Conservation (phyloP, 2,113 vertebrate genomes). For the Corynorhinus townsendii region DNA sequence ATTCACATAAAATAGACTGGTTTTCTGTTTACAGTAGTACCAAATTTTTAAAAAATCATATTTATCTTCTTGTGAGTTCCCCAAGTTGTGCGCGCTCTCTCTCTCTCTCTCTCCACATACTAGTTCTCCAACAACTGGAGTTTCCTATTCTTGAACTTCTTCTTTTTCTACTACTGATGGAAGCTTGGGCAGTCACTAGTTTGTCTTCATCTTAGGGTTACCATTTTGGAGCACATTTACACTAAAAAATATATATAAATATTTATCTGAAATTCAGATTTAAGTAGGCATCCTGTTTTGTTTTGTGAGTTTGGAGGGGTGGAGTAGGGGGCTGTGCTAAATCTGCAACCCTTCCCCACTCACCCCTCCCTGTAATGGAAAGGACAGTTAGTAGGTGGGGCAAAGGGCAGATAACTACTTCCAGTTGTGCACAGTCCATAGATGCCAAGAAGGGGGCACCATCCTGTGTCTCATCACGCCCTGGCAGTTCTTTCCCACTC, state of each 20-base stretch:
- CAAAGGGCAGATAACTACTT: too few species aligned
- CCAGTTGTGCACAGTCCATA: background rate
- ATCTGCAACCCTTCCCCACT: background rate
- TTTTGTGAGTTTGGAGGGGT: background rate
- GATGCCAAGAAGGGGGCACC: background rate
- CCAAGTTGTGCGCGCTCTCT: background rate
- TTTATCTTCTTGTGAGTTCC: conserved; percentile 22
- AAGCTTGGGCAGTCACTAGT: background rate
- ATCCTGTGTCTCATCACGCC: too few species aligned
- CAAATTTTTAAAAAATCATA: background rate
- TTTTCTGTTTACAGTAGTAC: conserved; percentile 9
- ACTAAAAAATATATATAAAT: background rate
- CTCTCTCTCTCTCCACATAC: too few species aligned
- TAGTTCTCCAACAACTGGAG: background rate
- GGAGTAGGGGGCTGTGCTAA: background rate
- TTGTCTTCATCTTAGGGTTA: background rate
- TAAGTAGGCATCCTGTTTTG: background rate
- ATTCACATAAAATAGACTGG: background rate
- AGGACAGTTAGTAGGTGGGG: background rate
- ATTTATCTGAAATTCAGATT: conserved; percentile 9
- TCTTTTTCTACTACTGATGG: background rate
- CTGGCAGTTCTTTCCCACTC: background rate
- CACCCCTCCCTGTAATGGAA: background rate
- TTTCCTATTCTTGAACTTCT: conserved; percentile 13
- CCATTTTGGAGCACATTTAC: background rate